Percentiles rank a stretch among this genome's conserved stretches.
Conservation (phyloP, 2,113 vertebrate genomes). For the Synchiropus splendidus region DNA sequence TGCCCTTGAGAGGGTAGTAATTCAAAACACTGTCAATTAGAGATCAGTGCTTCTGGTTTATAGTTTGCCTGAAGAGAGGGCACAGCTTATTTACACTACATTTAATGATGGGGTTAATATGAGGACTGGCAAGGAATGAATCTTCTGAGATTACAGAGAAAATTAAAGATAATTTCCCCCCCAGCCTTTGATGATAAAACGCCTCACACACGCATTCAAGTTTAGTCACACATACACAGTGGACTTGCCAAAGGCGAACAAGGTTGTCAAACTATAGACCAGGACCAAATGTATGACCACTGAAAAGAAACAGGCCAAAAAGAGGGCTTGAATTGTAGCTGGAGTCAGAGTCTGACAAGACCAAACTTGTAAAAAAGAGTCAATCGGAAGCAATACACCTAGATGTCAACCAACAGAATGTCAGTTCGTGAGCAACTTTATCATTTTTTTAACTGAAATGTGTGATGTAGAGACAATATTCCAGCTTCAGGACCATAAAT, state of each 20-base stretch:
- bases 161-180: slow-evolving; percentile 56
- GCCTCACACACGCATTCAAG: slow-evolving; percentile 15
- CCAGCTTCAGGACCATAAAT: too few relatives aligned
- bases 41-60: slow-evolving; percentile 44
- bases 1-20: slow-evolving; percentile 37
- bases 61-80: slow-evolving; percentile 38
- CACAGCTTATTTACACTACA: slow-evolving; percentile 38
- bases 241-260: slow-evolving; percentile 32
- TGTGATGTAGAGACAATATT: too few relatives aligned
- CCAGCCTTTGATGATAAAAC: slow-evolving; percentile 55
- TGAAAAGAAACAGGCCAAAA: too few relatives aligned
- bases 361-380: too few relatives aligned
- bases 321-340: too few relatives aligned
- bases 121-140: slow-evolving; percentile 33
- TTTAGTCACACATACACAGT: slow-evolving; percentile 16
- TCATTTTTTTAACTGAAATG: too few relatives aligned
- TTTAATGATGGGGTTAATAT: slow-evolving; percentile 55
- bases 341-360: too few relatives aligned
- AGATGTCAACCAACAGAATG: too few relatives aligned
- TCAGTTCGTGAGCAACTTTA: too few relatives aligned
- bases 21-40: slow-evolving; percentile 50
- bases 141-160: slow-evolving; percentile 53
- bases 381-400: too few relatives aligned
- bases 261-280: slow-evolving; percentile 1
- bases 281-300: too few relatives aligned